Conservation (phyloP, 2,888 invertebrate species). For the Mythimna ferrago region DNA sequence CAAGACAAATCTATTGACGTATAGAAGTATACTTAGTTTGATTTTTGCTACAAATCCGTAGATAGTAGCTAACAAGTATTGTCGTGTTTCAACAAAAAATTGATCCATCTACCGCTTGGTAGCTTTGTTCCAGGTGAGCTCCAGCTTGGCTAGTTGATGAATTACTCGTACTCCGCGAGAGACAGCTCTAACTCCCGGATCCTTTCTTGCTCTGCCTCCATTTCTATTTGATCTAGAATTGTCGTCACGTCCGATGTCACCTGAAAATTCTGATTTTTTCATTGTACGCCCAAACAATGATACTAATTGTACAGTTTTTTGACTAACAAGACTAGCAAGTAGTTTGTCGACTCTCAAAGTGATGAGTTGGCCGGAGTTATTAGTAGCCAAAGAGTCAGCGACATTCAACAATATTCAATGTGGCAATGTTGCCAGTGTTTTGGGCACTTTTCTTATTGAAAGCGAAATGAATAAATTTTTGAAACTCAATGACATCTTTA, state of each 20-base stretch:
- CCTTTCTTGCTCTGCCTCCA: constrained; percentile 27
- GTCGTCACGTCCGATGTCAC: constrained; percentile 69
- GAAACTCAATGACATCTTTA: too few relatives aligned
- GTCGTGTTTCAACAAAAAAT: background rate
- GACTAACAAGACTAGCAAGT: too few relatives aligned
- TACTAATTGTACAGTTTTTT: too few relatives aligned
- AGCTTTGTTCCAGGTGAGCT: constrained; percentile 27
- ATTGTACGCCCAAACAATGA: background rate
- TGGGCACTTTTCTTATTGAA: too few relatives aligned
- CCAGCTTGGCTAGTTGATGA: background rate
- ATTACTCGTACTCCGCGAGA: constrained; percentile 30
- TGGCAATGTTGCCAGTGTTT: too few relatives aligned
- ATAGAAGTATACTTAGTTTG: constrained; percentile 11
- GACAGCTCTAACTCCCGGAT: constrained; percentile 21
- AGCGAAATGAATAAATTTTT: too few relatives aligned
- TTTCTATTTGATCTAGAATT: constrained; percentile 68
- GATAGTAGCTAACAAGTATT: background rate
- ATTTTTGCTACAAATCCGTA: constrained; percentile 10
- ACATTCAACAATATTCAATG: too few relatives aligned
- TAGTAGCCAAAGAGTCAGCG: too few relatives aligned
- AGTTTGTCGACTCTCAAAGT: too few relatives aligned
- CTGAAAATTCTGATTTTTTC: constrained; percentile 63
- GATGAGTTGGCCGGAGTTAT: too few relatives aligned
- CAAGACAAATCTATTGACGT: background rate
- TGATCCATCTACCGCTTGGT: constrained; percentile 7